Evolutionary conservation across 2,888 invertebrate genomes (phyloP).

Genomic region (Leptinotarsa tumamoca): DNA sequence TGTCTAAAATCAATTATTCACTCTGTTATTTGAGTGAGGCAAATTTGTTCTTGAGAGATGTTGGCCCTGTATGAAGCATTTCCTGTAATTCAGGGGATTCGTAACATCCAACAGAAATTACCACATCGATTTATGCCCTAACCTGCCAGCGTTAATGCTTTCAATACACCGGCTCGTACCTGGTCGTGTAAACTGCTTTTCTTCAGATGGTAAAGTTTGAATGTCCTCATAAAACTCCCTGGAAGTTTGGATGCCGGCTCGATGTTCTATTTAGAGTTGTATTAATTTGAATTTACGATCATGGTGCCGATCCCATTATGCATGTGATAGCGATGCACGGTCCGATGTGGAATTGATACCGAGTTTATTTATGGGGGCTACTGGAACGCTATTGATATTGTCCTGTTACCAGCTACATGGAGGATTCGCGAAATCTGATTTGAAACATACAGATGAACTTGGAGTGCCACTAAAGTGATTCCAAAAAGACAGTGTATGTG

Average conservation of each 20-base stretch:
- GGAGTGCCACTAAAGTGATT: no score
- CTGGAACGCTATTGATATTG: not conserved
- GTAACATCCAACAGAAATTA: not conserved
- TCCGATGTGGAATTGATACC: slow-evolving; percentile 56
- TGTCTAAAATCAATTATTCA: no score
- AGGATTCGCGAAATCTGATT: not conserved
- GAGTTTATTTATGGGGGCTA: slow-evolving; percentile 40
- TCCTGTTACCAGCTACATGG: not conserved
- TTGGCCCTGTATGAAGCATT: no score
- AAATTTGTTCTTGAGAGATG: no score
- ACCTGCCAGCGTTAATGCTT: slow-evolving; percentile 13
- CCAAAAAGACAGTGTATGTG: no score
- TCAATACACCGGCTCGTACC: slow-evolving; percentile 11
- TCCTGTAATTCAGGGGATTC: no score
- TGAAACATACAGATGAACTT: not conserved
- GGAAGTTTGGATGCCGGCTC: slow-evolving; percentile 50
- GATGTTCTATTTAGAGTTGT: slow-evolving; percentile 57
- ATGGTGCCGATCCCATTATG: slow-evolving; percentile 55
- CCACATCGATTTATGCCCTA: not conserved
- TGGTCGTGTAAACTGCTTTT: slow-evolving; percentile 20
- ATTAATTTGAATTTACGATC: slow-evolving; percentile 61
- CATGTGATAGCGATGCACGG: slow-evolving; percentile 57
- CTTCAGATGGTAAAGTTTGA: slow-evolving; percentile 16
- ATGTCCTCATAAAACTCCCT: slow-evolving; percentile 28
- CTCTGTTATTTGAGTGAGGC: no score